phyloP scores from a whole-genome alignment of 2,797 vertebrate species.

The Tapirus indicus region DNA sequence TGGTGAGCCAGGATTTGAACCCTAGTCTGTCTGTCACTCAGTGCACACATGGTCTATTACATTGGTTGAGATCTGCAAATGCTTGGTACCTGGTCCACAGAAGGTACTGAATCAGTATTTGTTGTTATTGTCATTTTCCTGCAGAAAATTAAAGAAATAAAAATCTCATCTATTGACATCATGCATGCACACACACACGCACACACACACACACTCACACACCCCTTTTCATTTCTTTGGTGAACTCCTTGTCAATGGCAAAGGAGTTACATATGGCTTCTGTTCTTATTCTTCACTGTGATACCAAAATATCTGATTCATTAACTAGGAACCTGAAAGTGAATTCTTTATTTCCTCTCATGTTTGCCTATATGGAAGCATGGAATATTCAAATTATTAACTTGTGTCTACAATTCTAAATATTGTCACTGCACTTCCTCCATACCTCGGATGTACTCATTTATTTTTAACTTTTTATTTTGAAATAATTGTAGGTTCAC shows the following conservation, averaged over 20 bases:
- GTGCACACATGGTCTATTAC: rapidly evolving
- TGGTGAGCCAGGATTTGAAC: not conserved
- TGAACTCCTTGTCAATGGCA: not conserved
- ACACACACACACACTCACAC: too few species aligned
- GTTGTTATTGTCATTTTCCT: not conserved
- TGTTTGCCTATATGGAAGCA: not conserved
- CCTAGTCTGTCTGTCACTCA: not conserved
- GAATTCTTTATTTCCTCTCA: not conserved
- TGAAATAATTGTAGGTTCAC: not conserved
- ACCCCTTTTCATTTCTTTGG: not conserved
- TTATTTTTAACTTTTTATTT: not conserved
- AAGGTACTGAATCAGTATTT: not conserved
- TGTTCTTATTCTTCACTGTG: not conserved
- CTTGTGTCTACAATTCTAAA: not conserved
- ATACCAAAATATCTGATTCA: not conserved
- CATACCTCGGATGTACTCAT: not conserved
- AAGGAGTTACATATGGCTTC: not conserved
- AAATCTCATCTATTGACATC: not conserved
- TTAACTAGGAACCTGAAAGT: not conserved
- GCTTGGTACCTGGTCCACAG: not conserved
- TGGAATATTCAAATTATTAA: not conserved
- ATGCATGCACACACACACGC: not conserved
- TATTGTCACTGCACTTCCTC: not conserved
- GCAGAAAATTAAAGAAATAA: not conserved
- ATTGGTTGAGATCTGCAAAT: not conserved